These are phyloP conservation scores for Laspeyria flexula DNA, from an alignment of 2,888 invertebrate species.

Conservation along the genomic window DNA sequence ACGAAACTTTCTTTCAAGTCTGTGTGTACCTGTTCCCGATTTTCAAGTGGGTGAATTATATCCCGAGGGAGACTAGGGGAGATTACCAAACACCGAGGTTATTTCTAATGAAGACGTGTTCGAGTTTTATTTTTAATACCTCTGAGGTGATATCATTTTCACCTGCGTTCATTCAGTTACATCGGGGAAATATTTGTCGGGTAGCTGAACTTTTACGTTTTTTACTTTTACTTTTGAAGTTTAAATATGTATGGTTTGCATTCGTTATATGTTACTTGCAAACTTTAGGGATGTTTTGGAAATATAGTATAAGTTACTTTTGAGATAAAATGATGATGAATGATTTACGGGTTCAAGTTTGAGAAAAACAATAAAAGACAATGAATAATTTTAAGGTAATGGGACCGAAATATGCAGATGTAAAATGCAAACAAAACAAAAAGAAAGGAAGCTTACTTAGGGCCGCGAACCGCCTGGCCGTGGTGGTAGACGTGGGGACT, in stretches of 20 bases:
- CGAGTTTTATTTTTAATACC: slow-evolving; percentile 75
- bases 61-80: slow-evolving; percentile 79
- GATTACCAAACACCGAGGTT: slow-evolving; percentile 66
- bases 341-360: slow-evolving; percentile 7
- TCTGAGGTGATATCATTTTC: slow-evolving; percentile 70
- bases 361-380: slow-evolving; percentile 35
- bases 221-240: too few species aligned
- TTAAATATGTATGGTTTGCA: slow-evolving; percentile 32
- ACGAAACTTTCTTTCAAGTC: slow-evolving; percentile 84
- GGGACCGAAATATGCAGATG: slow-evolving; percentile 44
- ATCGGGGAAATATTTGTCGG: slow-evolving; percentile 19
- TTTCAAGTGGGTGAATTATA: slow-evolving; percentile 84
- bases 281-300: slow-evolving; percentile 27
- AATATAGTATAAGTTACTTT: slow-evolving; percentile 1
- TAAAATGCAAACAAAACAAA: slow-evolving; percentile 78
- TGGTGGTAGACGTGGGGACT: slow-evolving; percentile 83
- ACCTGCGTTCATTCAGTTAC: slow-evolving; percentile 57
- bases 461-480: slow-evolving; percentile 84
- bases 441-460: slow-evolving; percentile 84
- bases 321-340: slow-evolving; percentile 11
- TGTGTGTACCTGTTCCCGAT: slow-evolving; percentile 81
- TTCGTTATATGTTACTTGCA: slow-evolving; percentile 18
- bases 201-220: slow-evolving; percentile 9
- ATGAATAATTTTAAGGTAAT: slow-evolving; percentile 38
- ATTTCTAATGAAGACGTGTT: slow-evolving; percentile 80